Percentiles rank a stretch among this genome's conserved stretches.
These are phyloP conservation scores for Chymomyza fuscimana DNA, from an alignment of 2,888 invertebrate species.

Conservation along the genomic window DNA sequence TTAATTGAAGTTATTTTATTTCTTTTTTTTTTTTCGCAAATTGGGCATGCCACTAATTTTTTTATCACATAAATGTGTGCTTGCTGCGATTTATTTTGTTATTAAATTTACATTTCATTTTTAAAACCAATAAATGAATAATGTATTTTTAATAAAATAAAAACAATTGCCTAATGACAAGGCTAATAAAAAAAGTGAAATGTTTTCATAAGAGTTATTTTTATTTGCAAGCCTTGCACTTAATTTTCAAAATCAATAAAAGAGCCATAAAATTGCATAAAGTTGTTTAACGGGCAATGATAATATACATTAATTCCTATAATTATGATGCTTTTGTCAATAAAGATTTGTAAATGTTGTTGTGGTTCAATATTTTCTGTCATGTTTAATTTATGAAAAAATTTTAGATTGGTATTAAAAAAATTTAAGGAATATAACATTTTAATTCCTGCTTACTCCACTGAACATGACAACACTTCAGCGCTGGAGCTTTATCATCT, in stretches of 20 bases:
- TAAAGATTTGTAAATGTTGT: no score
- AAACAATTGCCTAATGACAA: neutral
- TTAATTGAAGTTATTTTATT: conserved; percentile 35
- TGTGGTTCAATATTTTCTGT: no score
- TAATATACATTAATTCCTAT: neutral
- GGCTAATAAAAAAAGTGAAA: neutral
- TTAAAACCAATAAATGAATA: neutral
- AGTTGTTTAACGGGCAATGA: neutral
- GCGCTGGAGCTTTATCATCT: no score
- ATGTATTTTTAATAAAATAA: neutral
- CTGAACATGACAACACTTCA: no score
- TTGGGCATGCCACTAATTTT: neutral
- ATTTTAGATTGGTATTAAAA: no score
- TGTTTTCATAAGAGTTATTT: neutral
- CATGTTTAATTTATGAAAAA: no score
- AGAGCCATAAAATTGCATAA: neutral
- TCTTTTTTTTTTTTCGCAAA: neutral
- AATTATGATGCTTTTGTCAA: neutral
- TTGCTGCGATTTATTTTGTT: neutral
- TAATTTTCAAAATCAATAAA: neutral
- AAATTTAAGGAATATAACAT: no score
- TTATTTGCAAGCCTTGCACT: neutral
- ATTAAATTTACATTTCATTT: neutral
- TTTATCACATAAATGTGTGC: neutral
- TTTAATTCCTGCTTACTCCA: no score